Evolutionary conservation across 2,888 invertebrate genomes (phyloP).

Genomic region (Drosophila fungiperda): DNA sequence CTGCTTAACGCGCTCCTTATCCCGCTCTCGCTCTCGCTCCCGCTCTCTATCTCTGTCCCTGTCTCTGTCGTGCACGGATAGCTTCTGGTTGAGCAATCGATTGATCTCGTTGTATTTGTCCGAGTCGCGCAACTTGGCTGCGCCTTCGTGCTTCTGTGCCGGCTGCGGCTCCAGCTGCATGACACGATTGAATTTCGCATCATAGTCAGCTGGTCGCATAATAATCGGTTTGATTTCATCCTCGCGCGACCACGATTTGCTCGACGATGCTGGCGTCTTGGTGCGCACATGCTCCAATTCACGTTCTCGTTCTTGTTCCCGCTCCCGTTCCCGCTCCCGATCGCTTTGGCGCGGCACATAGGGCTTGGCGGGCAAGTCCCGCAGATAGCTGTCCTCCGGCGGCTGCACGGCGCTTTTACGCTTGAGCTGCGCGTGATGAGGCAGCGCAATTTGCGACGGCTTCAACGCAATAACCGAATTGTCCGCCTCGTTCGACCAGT

Average conservation of each 20-base stretch:
- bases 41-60: constrained; percentile 53
- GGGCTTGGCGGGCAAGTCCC: constrained; percentile 84
- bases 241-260: constrained; percentile 81
- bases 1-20: constrained; percentile 54
- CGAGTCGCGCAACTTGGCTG: constrained; percentile 74
- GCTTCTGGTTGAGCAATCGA: constrained; percentile 82
- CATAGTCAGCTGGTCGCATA: constrained; percentile 84
- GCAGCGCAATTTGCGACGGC: constrained; percentile 83
- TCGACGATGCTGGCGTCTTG: constrained; percentile 61
- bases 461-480: constrained; percentile 84
- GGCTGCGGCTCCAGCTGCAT: constrained; percentile 80
- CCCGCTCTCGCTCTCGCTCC: constrained; percentile 55
- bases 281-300: constrained; percentile 46
- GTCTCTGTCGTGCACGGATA: constrained; percentile 61
- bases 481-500: constrained; percentile 85
- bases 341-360: constrained; percentile 75
- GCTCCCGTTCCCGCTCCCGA: constrained; percentile 46
- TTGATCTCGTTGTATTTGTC: constrained; percentile 84
- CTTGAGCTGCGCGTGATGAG: constrained; percentile 80
- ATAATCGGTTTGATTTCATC: constrained; percentile 85
- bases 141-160: constrained; percentile 32
- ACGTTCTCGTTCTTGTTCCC: constrained; percentile 30
- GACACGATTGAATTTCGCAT: constrained; percentile 84
- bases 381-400: constrained; percentile 83
- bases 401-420: constrained; percentile 83